A percentile compares a stretch with the other conserved stretches of the same genome.
phyloP scores from a whole-genome alignment of 1,140 invertebrate species.

The Bombus soroeensis region DNA sequence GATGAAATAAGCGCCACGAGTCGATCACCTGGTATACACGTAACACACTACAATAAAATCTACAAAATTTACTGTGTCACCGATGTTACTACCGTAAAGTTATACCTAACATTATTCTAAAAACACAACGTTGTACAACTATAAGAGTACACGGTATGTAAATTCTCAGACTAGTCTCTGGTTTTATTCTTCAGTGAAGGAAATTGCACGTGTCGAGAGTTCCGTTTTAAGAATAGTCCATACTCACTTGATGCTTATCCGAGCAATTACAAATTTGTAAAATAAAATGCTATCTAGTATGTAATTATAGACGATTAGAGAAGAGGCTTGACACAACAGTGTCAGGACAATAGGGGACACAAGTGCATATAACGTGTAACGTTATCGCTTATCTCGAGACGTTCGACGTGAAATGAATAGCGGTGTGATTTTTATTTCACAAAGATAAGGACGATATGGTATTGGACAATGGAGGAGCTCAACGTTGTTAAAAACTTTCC shows the following conservation, averaged over 20 bases:
- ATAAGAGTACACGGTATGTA: neutral
- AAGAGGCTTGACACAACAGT: neutral
- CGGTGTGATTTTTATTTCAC: neutral
- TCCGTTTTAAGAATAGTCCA: neutral
- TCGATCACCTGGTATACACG: too few species aligned
- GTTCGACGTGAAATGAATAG: conserved; percentile 1
- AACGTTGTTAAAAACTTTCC: neutral
- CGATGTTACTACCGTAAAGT: too few species aligned
- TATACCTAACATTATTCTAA: neutral
- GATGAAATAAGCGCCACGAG: too few species aligned
- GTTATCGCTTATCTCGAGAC: conserved; percentile 22
- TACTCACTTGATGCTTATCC: neutral
- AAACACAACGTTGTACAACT: neutral
- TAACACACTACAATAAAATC: too few species aligned
- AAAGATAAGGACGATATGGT: neutral
- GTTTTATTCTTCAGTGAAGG: neutral
- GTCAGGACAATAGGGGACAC: neutral
- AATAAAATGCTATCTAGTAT: neutral
- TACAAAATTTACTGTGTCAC: too few species aligned
- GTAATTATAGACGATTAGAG: neutral
- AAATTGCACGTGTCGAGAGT: neutral
- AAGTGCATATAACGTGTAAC: neutral
- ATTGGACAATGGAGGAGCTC: neutral
- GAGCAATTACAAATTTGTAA: neutral
- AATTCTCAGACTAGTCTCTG: neutral